Conservation (phyloP, 2,113 vertebrate genomes). For the Fregetta grallaria region DNA sequence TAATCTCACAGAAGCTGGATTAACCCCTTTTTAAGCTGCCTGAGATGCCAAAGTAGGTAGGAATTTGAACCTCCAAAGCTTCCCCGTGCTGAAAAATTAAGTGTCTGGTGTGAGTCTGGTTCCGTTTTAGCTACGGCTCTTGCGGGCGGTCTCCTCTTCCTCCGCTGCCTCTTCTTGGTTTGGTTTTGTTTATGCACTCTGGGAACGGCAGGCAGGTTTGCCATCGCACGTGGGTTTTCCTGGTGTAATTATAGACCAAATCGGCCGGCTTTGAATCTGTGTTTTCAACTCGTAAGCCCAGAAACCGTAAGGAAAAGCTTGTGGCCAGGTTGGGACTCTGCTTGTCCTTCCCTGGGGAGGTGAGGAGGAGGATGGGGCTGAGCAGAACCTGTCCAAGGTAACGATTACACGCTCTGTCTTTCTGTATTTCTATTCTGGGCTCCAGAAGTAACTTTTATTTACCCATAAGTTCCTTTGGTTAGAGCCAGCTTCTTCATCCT, state of each 20-base stretch:
- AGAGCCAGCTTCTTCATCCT: not conserved
- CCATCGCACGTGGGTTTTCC: not conserved
- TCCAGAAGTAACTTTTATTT: not conserved
- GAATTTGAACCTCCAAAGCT: not conserved
- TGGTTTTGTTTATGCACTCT: not conserved
- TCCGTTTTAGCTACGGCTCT: not conserved
- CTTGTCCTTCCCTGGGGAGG: not conserved
- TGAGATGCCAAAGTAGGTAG: not conserved
- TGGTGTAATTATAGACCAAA: fast-evolving
- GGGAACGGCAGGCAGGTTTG: not conserved
- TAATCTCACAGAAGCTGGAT: not conserved
- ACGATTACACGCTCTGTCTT: fast-evolving
- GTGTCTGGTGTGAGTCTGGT: not conserved
- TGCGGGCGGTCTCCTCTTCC: not conserved
- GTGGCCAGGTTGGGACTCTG: not conserved
- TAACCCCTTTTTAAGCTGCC: not conserved
- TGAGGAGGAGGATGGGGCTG: not conserved
- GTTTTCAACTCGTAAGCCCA: not conserved
- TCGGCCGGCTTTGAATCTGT: fast-evolving
- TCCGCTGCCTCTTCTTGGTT: not conserved
- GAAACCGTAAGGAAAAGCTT: not conserved
- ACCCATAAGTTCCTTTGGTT: fast-evolving
- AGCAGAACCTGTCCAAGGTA: not conserved
- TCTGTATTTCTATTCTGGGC: not conserved
- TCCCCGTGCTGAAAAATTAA: fast-evolving